Evolutionary conservation across 1,140 invertebrate species (phyloP).

Genomic region (Temnothorax longispinosus): DNA sequence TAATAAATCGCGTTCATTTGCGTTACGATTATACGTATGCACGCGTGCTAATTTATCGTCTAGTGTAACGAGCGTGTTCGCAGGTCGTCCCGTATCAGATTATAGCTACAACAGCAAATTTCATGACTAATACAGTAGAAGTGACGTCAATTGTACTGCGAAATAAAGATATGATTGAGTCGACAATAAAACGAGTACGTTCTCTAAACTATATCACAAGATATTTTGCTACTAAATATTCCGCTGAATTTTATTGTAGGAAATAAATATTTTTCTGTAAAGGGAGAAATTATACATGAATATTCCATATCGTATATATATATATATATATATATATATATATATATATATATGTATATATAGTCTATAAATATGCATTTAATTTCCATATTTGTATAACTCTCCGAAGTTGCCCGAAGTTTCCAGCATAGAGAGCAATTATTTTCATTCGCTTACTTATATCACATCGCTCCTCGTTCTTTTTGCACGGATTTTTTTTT

Average conservation of each 20-base stretch:
- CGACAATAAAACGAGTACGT: not conserved
- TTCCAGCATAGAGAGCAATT: not conserved
- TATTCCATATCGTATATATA: not conserved
- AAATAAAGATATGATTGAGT: slow-evolving; percentile 8
- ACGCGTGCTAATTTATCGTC: slow-evolving; percentile 34
- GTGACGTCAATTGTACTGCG: slow-evolving; percentile 14
- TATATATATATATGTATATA: not conserved
- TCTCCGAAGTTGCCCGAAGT: not conserved
- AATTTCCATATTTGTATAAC: not conserved
- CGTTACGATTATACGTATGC: not conserved
- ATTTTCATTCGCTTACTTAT: not conserved
- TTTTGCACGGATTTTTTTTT: not conserved
- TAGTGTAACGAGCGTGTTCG: slow-evolving; percentile 33
- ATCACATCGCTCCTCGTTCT: not conserved
- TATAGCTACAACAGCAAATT: slow-evolving; percentile 35
- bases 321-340: no score
- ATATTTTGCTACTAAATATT: not conserved
- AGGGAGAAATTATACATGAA: not conserved
- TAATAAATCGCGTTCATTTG: slow-evolving; percentile 43
- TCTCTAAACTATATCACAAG: not conserved
- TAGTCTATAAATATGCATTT: not conserved
- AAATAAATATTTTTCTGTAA: not conserved
- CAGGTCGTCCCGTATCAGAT: slow-evolving; percentile 32
- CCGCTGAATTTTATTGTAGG: not conserved
- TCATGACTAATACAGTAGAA: slow-evolving; percentile 30